A percentile compares a stretch with the other conserved stretches of the same genome.
These are phyloP conservation scores for Cremastinae sp. DNA, from an alignment of 2,888 invertebrate species.

Conservation along the genomic window DNA sequence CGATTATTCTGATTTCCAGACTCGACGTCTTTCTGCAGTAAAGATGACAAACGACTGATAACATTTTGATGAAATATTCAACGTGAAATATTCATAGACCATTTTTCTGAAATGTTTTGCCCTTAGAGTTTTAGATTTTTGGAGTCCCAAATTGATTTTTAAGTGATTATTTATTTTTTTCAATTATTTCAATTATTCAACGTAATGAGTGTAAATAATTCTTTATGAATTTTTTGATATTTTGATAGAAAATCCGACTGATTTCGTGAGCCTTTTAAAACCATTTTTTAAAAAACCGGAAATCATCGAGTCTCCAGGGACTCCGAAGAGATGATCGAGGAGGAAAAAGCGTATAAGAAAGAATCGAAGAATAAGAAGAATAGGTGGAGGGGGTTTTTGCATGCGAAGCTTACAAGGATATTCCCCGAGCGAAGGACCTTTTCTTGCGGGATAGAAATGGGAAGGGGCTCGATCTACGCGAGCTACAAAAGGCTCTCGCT, in stretches of 20 bases:
- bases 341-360: constrained; percentile 9
- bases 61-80: no score
- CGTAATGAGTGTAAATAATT: background rate
- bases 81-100: no score
- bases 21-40: no score
- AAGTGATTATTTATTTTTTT: no score
- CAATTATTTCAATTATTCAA: no score
- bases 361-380: constrained; percentile 21
- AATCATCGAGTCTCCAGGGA: constrained; percentile 41
- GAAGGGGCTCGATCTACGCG: constrained; percentile 20
- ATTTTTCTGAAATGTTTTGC: no score
- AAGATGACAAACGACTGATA: no score
- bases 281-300: no score
- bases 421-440: constrained; percentile 47
- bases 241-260: background rate
- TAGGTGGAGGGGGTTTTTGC: constrained; percentile 8
- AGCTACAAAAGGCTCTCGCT: constrained; percentile 59
- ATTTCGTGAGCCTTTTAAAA: no score
- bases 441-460: constrained; percentile 24
- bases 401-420: constrained; percentile 28
- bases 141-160: no score
- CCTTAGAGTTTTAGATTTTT: no score
- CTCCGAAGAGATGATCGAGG: constrained; percentile 21
- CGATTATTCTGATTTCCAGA: background rate
- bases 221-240: background rate